phyloP scores from a whole-genome alignment of 2,888 invertebrate genomes.

The Chaitophorus viminalis region DNA sequence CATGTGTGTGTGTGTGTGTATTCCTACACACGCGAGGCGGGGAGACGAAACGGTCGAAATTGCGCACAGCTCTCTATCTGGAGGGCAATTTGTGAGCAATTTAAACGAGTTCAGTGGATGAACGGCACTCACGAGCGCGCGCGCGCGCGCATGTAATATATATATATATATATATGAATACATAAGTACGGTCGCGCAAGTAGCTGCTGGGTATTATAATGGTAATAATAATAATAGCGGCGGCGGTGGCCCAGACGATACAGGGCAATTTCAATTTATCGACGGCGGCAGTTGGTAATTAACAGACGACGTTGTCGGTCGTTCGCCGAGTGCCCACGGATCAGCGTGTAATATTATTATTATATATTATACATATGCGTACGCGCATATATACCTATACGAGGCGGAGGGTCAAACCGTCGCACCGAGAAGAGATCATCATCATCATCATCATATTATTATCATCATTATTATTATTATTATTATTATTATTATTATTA shows the following conservation, averaged over 20 bases:
- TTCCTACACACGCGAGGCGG: not conserved
- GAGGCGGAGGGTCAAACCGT: not conserved
- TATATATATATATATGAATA: slow-evolving; percentile 14
- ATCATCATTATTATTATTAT: no score
- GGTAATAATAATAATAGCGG: slow-evolving; percentile 37
- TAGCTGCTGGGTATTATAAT: slow-evolving; percentile 50
- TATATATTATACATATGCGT: no score
- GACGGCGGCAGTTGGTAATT: slow-evolving; percentile 46
- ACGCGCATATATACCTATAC: not conserved
- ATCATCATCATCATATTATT: no score
- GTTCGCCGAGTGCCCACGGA: not conserved
- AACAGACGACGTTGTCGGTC: slow-evolving; percentile 45
- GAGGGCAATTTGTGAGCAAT: slow-evolving; percentile 46
- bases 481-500: no score
- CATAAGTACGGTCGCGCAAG: slow-evolving; percentile 36
- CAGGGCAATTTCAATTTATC: slow-evolving; percentile 57
- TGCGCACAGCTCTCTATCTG: slow-evolving; percentile 43
- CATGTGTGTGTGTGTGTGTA: no score
- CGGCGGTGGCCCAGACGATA: slow-evolving; percentile 31
- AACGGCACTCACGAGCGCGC: slow-evolving; percentile 40
- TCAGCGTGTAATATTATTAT: not conserved
- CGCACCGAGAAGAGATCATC: no score
- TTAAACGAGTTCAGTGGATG: slow-evolving; percentile 49
- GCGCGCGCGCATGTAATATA: not conserved
- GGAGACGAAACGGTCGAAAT: slow-evolving; percentile 41